Evolutionary conservation across 2,113 vertebrate genomes (phyloP), one percentile per base, ranked within the genome.

Genomic region (Psilopogon haemacephalus): DNA sequence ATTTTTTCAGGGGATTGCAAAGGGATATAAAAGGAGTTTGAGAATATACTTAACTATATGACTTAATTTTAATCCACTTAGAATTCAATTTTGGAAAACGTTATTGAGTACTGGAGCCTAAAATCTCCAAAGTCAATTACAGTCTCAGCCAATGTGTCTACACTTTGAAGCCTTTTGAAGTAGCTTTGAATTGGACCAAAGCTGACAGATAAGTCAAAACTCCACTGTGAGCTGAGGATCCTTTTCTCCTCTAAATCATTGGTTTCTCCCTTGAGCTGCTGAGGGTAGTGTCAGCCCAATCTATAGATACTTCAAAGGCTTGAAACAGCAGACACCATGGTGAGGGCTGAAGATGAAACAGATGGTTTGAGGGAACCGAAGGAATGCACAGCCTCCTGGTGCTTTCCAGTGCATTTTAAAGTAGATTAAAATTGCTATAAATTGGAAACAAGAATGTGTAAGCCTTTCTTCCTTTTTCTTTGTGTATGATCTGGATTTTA

Each of bases 281-380:
- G 58, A 91, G 77, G 77, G 70, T 84, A 90, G 73, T 30, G 52
- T 77, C 76, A 90, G 67, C 86, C 67, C 65, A 63, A 67, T 55
- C 59, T 90, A 44, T 68, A 94, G 67, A 38, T 82, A 86, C 50
- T 93, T 96, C 90, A 92, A 76, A 86, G 73, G 15, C 59, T 91
- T 88, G 50, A 79, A 72, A 73, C 13, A 76, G 48, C 83, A 95
- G 63, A 79, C 63, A 71, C 8, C 0, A 0, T 72, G 72, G 63
- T 59, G 86, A 38, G 68, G 30, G 40, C 73, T 86, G 76, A 88
- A 73, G 42, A 60, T 77, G 42, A 83, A 93, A 86, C 55, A 91
- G 46, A n/a, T 1, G 0, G 37, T 88, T 77, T 82, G 67, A 72
- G 8, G 32, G 62, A 91, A 81, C 19, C 9, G 27, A 64, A 80